Evolutionary conservation across 2,113 vertebrate genomes (phyloP).

Genomic region (Eclectus roratus): DNA sequence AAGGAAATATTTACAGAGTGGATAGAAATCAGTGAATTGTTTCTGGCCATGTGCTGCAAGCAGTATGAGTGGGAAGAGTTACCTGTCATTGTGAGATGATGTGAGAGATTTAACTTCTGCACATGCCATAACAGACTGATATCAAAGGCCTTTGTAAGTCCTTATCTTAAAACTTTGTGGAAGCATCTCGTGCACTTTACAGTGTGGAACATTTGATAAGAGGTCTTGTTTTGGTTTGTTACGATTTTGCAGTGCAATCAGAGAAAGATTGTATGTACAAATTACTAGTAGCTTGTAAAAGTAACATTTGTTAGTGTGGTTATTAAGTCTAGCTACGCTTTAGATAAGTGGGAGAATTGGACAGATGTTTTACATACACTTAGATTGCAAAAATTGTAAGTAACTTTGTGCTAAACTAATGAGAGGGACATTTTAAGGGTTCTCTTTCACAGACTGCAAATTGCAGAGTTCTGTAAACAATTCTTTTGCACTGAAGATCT

Average conservation of each 20-base stretch:
- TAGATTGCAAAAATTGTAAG: not conserved
- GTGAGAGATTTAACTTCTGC: not conserved
- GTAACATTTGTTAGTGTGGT: not conserved
- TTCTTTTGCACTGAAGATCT: not conserved
- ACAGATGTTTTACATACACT: not conserved
- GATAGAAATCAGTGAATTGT: not conserved
- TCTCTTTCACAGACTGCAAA: not conserved
- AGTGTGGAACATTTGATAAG: not conserved
- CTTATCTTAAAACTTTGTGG: not conserved
- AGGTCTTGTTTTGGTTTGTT: not conserved
- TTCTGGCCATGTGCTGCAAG: not conserved
- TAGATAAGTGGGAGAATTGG: not conserved
- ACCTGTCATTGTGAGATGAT: not conserved
- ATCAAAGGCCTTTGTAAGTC: not conserved
- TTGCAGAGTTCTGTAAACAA: not conserved
- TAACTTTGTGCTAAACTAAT: not conserved
- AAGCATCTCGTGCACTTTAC: not conserved
- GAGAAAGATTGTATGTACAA: not conserved
- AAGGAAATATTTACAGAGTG: not conserved
- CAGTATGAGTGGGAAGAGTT: not conserved
- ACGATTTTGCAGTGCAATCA: not conserved
- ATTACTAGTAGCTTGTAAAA: not conserved
- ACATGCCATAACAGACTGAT: not conserved
- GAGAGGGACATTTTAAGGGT: not conserved
- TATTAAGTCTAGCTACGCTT: not conserved